Evolutionary conservation across 2,888 invertebrate genomes (phyloP).

Genomic region (Sthenelais limicola): DNA sequence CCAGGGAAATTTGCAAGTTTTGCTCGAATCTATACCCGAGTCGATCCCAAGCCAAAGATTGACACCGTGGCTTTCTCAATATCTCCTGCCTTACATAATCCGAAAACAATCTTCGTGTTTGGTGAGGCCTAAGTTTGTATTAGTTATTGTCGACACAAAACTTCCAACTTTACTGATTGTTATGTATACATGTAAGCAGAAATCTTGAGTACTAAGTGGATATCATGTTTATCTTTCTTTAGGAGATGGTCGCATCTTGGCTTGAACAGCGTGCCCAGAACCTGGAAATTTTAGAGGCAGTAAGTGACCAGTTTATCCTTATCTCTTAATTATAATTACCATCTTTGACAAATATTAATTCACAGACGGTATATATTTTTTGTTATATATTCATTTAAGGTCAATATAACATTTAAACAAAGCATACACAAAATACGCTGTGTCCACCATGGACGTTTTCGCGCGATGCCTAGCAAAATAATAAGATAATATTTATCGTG

Average conservation of each 20-base stretch:
- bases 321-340: background rate
- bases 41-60: conserved; percentile 52
- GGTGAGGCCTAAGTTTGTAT: conserved; percentile 51
- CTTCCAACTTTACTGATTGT: too few relatives aligned
- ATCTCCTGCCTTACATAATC: conserved; percentile 60
- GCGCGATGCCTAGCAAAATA: too few relatives aligned
- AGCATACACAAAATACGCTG: too few relatives aligned
- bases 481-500: too few relatives aligned
- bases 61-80: conserved; percentile 56
- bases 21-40: conserved; percentile 57
- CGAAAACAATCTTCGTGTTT: conserved; percentile 56
- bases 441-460: too few relatives aligned
- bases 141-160: too few relatives aligned
- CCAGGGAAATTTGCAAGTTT: conserved; percentile 53
- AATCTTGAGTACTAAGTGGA: background rate
- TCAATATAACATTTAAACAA: too few relatives aligned
- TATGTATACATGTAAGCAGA: too few relatives aligned
- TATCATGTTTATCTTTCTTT: conserved; percentile 43
- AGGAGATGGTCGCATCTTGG: conserved; percentile 60
- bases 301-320: conserved; percentile 41
- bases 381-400: too few relatives aligned
- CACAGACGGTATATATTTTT: too few relatives aligned
- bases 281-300: conserved; percentile 63
- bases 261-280: conserved; percentile 58
- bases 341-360: background rate